These are phyloP conservation scores for Trichonephila inaurata DNA, from an alignment of 1,140 invertebrate genomes.

Conservation along the genomic window DNA sequence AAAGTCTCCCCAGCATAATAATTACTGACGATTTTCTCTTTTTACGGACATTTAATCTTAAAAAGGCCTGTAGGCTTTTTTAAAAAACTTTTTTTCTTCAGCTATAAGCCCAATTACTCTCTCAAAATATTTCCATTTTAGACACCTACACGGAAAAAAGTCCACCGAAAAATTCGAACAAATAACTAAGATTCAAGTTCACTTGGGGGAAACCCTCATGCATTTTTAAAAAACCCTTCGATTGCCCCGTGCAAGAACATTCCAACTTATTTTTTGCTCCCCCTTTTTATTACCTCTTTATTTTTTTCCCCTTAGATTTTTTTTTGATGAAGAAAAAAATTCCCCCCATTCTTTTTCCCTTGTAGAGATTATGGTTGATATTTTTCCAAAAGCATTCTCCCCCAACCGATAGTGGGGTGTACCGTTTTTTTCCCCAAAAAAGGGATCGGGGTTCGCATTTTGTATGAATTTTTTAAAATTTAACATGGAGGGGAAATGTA, in stretches of 20 bases:
- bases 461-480: slow-evolving; percentile 15
- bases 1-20: no score
- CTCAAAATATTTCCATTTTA: no score
- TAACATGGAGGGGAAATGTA: background rate
- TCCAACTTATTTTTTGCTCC: background rate
- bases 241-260: slow-evolving; percentile 18
- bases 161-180: background rate
- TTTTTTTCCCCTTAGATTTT: background rate
- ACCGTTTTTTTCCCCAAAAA: background rate
- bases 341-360: background rate
- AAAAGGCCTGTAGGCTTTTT: no score
- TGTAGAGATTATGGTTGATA: background rate
- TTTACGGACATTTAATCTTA: no score
- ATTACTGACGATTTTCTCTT: no score
- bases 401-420: slow-evolving; percentile 11
- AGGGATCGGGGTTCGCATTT: slow-evolving; percentile 4
- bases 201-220: background rate
- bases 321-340: background rate
- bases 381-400: background rate
- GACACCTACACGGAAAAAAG: background rate
- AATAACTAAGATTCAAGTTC: background rate
- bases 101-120: no score
- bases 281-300: background rate
- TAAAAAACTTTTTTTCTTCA: no score
- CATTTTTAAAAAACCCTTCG: slow-evolving; percentile 7